Percentiles rank a stretch among this genome's conserved stretches.
These are phyloP conservation scores for Heliconius hermathena DNA, from an alignment of 1,140 invertebrate species.

Conservation along the genomic window DNA sequence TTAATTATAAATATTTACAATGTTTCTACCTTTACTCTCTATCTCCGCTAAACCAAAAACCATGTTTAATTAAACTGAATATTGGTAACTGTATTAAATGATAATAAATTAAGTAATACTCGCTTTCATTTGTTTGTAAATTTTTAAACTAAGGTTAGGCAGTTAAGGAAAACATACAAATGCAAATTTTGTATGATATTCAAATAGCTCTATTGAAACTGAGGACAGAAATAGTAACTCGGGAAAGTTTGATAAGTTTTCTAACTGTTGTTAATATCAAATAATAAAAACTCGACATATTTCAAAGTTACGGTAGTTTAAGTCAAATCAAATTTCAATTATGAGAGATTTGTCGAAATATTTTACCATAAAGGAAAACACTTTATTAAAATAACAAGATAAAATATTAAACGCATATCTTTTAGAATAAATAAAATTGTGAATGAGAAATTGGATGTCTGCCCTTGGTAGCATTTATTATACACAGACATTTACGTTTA, in stretches of 20 bases:
- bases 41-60: not conserved
- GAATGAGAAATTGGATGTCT: constrained; percentile 27
- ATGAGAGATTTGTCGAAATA: not conserved
- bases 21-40: constrained; percentile 5
- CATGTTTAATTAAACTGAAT: not conserved
- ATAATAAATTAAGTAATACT: not conserved
- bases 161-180: constrained; percentile 12
- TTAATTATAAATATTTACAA: constrained; percentile 51
- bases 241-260: constrained; percentile 39
- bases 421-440: constrained; percentile 14
- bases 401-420: constrained; percentile 5
- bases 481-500: constrained; percentile 16
- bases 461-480: constrained; percentile 20
- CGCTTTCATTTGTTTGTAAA: no score
- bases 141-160: not conserved
- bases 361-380: not conserved
- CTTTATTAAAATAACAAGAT: not conserved
- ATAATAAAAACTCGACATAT: constrained; percentile 23
- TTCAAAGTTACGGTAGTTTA: constrained; percentile 16
- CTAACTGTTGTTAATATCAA: constrained; percentile 30
- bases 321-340: not conserved
- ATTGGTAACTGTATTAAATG: not conserved
- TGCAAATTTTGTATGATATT: constrained; percentile 26
- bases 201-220: constrained; percentile 25
- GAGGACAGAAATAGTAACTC: constrained; percentile 21